Evolutionary conservation across 64 coral and sea anemone genomes (phyloP), one percentile per base, ranked within the genome.

Genomic region (Montipora cactus): DNA sequence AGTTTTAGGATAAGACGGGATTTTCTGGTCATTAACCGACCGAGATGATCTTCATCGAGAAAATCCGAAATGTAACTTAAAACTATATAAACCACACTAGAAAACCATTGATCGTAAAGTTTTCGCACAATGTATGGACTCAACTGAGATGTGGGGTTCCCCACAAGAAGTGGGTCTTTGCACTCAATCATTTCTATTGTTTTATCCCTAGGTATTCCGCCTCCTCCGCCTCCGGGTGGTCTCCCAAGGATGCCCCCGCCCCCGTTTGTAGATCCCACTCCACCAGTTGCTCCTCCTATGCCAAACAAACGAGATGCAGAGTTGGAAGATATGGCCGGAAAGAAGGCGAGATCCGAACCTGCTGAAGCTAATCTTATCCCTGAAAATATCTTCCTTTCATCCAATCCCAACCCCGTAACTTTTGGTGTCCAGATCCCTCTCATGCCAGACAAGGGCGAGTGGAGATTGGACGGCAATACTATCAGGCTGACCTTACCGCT

Each of bases 361-460:
- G 78, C 97, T 16, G 97, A 99, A 50, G 92, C 94, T 8, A 94
- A 99, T 86, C 97, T 99, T 48, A 89, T 99, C 57, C 97, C 97
- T 92, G 97, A 99, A 64, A 81, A 84, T 25, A 78, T 91, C 20
- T 99, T 99, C 74, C 61, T 99, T 37, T 67, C 90, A 8, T 94
- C 75, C 69, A 82, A 92, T 75, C 83, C 95, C 9, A 91, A 74
- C 15, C 91, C 95, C 13, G 97, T 99, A n/a, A 92, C 88, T 20
- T 99, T 99, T 78, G 93, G 91, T 57, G 97, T 99, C 3, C 97
- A 99, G 74, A 94, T 99, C 61, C 97, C 97, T 74, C 75, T 78
- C 10, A 89, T 99, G 78, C 97, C 97, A 20, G 97, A 99, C 18
- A 99, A 99, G 53, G 81, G 80, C 74, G 97, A 99, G 89, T 99